Base-by-base conservation (phyloP, 2,797 vertebrate genomes). In the Mormyrops attenuatus region DNA sequence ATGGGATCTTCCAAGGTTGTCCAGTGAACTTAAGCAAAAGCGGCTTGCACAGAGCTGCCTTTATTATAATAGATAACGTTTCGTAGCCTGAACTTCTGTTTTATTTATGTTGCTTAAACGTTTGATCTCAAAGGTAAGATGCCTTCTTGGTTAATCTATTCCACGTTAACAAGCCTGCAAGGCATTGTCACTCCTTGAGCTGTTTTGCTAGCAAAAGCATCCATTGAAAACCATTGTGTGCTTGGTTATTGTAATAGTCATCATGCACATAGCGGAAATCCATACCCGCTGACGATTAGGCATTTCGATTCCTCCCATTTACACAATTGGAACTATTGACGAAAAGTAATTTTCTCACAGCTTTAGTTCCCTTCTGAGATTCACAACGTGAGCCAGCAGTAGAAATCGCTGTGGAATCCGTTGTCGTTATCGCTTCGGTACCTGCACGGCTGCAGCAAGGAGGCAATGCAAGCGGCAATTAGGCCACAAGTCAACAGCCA, bases 401-500 rank as follows among this genome's bases (percentile, higher is more conserved):
- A 34, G 4, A 69, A 87, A 87, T 50, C 50, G 30, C 30, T 20
- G 49, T 22, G 49, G 50, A 53, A 87, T 57, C 52, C 34, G 30
- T 30, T 3, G n/a, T 17, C 15, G 26, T n/a, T 87, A 55, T 17
- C 3, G 50, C 44, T 1, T 26, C 30, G 26, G 26, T 50, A 55
- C 11, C 20, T 13, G 22, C 50, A 8, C 26, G n/a, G 26, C 30
- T 7, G 2, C 52, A 38, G 90, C 88, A 89, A 88, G 93, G 92
- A 50, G 80, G 92, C 88, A 91, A 88, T 41, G 90, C 88, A 91
- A 93, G 93, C 89, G 92, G 92, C 92, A 93, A 95, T 94, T 95
- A 95, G 94, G 91, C 93, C 89, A 86, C 91, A 91, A 91, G 93
- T 92, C 92, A 93, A 92, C 92, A 92, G 92, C 94, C 91, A 92